Evolutionary conservation across 2,113 vertebrate species (phyloP).

Genomic region (Leptocoma aspasia): DNA sequence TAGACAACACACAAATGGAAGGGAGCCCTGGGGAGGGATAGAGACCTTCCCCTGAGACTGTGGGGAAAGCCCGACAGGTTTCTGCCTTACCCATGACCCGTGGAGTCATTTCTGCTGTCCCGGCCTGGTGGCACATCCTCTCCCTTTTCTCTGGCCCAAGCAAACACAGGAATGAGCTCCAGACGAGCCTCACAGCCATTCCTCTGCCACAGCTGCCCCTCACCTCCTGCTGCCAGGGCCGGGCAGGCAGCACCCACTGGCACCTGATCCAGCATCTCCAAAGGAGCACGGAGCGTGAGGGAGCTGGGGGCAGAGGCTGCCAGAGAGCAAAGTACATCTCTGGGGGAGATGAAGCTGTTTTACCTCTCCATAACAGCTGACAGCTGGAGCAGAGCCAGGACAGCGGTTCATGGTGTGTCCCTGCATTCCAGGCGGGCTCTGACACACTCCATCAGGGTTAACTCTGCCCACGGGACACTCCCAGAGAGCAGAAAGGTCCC

Average conservation of each 20-base stretch:
- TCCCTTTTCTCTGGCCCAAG: not conserved
- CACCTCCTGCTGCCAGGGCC: not conserved
- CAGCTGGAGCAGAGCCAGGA: constrained; percentile 28
- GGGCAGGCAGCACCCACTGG: not conserved
- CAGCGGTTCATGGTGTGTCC: not conserved
- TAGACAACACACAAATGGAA: not conserved
- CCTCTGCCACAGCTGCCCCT: not conserved
- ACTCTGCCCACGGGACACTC: not conserved
- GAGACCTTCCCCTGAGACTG: not conserved
- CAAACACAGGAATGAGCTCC: not conserved
- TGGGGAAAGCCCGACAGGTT: not conserved
- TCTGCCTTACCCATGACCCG: fast-evolving
- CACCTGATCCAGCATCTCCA: not conserved
- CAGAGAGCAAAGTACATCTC: not conserved
- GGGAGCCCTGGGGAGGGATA: not conserved
- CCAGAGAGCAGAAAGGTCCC: not conserved
- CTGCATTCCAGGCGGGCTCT: not conserved
- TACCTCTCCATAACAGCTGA: not conserved
- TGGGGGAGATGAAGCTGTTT: not conserved
- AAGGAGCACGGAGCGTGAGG: fast-evolving
- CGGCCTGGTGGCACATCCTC: not conserved
- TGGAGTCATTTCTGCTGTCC: not conserved
- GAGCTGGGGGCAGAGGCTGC: not conserved
- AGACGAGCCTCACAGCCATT: not conserved
- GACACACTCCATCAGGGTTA: constrained; percentile 8